Conservation (phyloP, 1,140 invertebrate species). For the Drosophila subobscura region DNA sequence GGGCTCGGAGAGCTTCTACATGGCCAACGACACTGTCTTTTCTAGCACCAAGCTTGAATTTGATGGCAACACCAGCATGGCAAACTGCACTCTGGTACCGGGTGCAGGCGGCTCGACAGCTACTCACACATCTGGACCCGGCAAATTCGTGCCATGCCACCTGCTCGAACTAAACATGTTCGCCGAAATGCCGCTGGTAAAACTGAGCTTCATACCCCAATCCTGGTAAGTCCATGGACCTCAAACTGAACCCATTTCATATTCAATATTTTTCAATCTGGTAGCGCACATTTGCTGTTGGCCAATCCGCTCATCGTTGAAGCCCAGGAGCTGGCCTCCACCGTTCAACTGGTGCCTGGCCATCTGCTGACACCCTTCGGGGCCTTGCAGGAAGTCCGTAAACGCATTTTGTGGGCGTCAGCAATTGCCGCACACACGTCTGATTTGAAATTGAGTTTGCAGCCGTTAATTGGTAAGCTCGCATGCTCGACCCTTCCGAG, state of each 20-base stretch:
- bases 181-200: slow-evolving; percentile 67
- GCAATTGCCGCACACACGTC: slow-evolving; percentile 72
- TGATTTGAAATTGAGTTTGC: slow-evolving; percentile 80
- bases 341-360: slow-evolving; percentile 75
- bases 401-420: slow-evolving; percentile 82
- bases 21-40: slow-evolving; percentile 70
- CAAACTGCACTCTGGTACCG: slow-evolving; percentile 44
- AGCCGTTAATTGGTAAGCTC: slow-evolving; percentile 77
- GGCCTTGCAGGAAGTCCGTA: slow-evolving; percentile 77
- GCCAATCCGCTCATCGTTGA: slow-evolving; percentile 81
- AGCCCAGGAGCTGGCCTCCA: slow-evolving; percentile 72
- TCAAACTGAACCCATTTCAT: neutral
- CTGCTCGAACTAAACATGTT: slow-evolving; percentile 67
- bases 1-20: slow-evolving; percentile 67
- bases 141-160: slow-evolving; percentile 50
- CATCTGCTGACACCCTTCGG: slow-evolving; percentile 72
- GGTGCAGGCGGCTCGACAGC: slow-evolving; percentile 18
- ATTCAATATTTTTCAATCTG: slow-evolving; percentile 10
- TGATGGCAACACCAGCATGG: slow-evolving; percentile 51
- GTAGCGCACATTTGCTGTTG: slow-evolving; percentile 65
- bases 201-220: slow-evolving; percentile 56
- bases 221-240: slow-evolving; percentile 46
- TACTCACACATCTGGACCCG: slow-evolving; percentile 3
- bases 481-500: slow-evolving; percentile 7
- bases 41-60: slow-evolving; percentile 77